phyloP scores from a whole-genome alignment of 2,797 vertebrate genomes.

The Falco biarmicus region DNA sequence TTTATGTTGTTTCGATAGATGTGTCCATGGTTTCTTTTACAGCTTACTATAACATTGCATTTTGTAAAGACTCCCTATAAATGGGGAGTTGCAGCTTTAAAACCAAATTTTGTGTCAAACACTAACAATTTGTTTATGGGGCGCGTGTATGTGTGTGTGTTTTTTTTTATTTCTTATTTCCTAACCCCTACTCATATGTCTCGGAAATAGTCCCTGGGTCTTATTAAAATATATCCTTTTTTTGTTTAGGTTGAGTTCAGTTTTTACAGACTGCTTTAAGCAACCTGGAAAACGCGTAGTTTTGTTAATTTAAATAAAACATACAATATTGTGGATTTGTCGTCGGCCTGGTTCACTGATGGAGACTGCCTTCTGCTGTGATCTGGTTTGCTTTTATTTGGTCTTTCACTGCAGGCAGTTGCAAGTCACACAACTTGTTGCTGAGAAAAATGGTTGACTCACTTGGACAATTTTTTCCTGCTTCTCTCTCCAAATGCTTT shows the following conservation, averaged over 20 bases:
- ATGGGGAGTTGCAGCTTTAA: constrained; percentile 54
- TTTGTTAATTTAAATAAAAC: constrained; percentile 74
- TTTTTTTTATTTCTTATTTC: constrained; percentile 59
- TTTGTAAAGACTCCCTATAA: constrained; percentile 49
- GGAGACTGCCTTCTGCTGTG: not conserved
- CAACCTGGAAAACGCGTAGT: constrained; percentile 56
- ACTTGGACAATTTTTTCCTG: not conserved
- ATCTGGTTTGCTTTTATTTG: not conserved
- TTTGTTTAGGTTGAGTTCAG: constrained; percentile 62
- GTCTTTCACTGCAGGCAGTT: not conserved
- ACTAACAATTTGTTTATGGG: constrained; percentile 69
- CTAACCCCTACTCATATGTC: constrained; percentile 58
- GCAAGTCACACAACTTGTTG: not conserved
- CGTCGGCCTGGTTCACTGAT: not conserved
- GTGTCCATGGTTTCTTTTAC: constrained; percentile 41
- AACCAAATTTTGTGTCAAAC: constrained; percentile 69
- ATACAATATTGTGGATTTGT: not conserved
- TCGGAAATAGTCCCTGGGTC: constrained; percentile 66
- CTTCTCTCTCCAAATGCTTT: not conserved
- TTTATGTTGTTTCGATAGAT: constrained; percentile 70
- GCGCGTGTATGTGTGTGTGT: not conserved
- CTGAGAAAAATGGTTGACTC: not conserved
- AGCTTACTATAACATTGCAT: constrained; percentile 47
- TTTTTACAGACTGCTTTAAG: constrained; percentile 70
- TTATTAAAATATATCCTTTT: constrained; percentile 57